Percentiles rank a stretch among this genome's conserved stretches.
Evolutionary conservation across 1,140 invertebrate species (phyloP).

Genomic region (Drosophila nannoptera): DNA sequence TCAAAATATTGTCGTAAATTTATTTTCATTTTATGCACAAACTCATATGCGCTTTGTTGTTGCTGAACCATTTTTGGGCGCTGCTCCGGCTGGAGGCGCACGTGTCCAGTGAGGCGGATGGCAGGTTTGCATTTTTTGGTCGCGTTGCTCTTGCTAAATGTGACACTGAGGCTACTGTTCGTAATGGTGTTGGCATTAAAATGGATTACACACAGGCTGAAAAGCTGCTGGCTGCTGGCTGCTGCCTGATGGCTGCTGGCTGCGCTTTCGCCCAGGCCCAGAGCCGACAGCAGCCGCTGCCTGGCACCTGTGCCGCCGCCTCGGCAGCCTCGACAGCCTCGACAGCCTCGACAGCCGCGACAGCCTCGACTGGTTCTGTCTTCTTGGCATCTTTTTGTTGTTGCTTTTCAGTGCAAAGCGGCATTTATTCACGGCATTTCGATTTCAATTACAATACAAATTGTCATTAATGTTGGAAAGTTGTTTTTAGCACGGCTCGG

Average conservation of each 20-base stretch:
- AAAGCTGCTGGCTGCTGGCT: conserved; percentile 53
- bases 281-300: conserved; percentile 4
- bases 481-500: conserved; percentile 62
- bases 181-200: conserved; percentile 78
- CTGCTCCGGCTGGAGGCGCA: background rate
- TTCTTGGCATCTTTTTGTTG: conserved; percentile 13
- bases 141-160: conserved; percentile 64
- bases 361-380: conserved; percentile 58
- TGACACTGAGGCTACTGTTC: conserved; percentile 77
- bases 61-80: background rate
- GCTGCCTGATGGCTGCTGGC: conserved; percentile 29
- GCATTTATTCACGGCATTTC: conserved; percentile 78
- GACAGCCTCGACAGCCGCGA: conserved; percentile 45
- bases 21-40: too few species aligned
- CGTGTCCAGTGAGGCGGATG: conserved; percentile 51
- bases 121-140: conserved; percentile 56
- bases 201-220: conserved; percentile 71
- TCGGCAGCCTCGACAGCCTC: conserved; percentile 36
- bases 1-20: too few species aligned
- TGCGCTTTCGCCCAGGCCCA: conserved; percentile 50
- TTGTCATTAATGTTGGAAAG: conserved; percentile 78
- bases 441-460: conserved; percentile 78
- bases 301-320: conserved; percentile 45
- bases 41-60: too few species aligned
- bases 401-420: conserved; percentile 72